phyloP scores from a whole-genome alignment of 1,140 invertebrate species.

The Camponotus vicinus region DNA sequence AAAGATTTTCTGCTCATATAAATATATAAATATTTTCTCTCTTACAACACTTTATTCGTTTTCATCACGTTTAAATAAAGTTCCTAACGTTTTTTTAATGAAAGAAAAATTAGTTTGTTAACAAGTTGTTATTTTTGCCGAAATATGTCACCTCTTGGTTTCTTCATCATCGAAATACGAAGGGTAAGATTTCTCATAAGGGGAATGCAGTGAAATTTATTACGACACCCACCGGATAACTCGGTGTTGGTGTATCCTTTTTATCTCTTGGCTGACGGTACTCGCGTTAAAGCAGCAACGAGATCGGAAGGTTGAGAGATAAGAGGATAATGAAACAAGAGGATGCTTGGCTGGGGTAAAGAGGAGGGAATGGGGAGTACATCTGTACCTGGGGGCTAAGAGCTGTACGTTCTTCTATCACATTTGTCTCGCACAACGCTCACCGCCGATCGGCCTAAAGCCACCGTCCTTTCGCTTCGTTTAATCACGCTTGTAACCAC shows the following conservation, averaged over 20 bases:
- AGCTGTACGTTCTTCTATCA: slow-evolving; percentile 56
- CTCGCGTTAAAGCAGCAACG: slow-evolving; percentile 18
- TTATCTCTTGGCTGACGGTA: slow-evolving; percentile 18
- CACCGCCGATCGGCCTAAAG: slow-evolving; percentile 41
- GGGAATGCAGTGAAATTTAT: slow-evolving; percentile 19
- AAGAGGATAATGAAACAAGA: slow-evolving; percentile 11
- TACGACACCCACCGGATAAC: background rate
- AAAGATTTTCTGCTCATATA: background rate
- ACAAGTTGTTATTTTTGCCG: background rate
- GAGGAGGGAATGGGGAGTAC: slow-evolving; percentile 24
- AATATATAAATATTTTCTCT: background rate
- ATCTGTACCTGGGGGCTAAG: slow-evolving; percentile 53
- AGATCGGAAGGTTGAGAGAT: slow-evolving; percentile 23
- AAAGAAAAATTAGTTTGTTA: background rate
- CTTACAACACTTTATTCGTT: background rate
- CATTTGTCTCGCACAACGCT: slow-evolving; percentile 52
- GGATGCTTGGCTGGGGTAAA: slow-evolving; percentile 64
- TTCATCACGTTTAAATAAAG: background rate
- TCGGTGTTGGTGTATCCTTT: background rate
- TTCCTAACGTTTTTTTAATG: background rate
- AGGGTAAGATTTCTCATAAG: background rate
- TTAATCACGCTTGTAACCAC: slow-evolving; percentile 49
- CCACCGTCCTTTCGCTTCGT: slow-evolving; percentile 46
- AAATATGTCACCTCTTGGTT: background rate
- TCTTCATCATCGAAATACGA: background rate